Conservation (phyloP, 2,797 vertebrate species). For the Aphelocoma californica region DNA sequence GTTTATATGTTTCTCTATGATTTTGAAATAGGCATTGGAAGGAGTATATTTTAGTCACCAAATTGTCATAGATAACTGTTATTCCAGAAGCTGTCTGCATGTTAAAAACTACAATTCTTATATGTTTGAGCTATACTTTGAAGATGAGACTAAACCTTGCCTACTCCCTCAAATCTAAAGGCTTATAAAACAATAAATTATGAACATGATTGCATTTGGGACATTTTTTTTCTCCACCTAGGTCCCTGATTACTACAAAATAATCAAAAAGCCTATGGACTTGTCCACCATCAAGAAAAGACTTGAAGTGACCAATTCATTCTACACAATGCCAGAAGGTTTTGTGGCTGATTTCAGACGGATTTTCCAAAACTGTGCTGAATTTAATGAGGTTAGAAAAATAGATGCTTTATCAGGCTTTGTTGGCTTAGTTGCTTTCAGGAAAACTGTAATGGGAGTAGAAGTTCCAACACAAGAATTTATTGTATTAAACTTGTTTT, state of each 20-base stretch:
- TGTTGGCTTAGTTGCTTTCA: background rate
- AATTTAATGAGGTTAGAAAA: slow-evolving; percentile 82
- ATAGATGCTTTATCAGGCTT: background rate
- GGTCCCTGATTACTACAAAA: slow-evolving; percentile 84
- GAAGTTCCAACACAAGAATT: background rate
- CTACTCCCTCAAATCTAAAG: background rate
- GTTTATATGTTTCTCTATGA: background rate
- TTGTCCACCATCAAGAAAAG: slow-evolving; percentile 82
- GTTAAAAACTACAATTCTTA: background rate
- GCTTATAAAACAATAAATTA: background rate
- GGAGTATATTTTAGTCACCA: background rate
- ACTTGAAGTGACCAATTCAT: slow-evolving; percentile 70
- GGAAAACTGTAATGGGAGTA: background rate
- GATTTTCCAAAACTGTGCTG: slow-evolving; percentile 81
- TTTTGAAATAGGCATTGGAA: background rate
- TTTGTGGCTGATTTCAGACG: slow-evolving; percentile 79
- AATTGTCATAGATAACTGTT: background rate
- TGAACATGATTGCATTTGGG: background rate
- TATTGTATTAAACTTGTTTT: background rate
- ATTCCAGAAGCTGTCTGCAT: background rate
- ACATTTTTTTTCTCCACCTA: background rate
- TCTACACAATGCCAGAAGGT: slow-evolving; percentile 77
- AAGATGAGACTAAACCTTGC: background rate
- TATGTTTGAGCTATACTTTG: background rate
- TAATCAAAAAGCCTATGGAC: slow-evolving; percentile 84